These are phyloP conservation scores for Chymomyza amoena DNA, from an alignment of 2,888 invertebrate species.

Conservation along the genomic window DNA sequence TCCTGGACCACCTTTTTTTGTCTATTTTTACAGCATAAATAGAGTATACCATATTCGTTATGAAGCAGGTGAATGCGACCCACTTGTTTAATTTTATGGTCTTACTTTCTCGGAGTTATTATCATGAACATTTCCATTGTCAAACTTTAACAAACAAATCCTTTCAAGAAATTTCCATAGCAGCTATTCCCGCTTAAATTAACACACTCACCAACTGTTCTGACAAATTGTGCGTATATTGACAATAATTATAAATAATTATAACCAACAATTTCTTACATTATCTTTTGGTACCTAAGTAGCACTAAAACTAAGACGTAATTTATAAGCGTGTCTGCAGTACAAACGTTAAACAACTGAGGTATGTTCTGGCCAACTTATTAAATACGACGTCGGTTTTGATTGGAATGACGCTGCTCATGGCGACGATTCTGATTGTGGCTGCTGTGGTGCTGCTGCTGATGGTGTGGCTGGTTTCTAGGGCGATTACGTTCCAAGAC, in stretches of 20 bases:
- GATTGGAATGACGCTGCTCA: neutral
- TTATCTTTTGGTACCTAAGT: neutral
- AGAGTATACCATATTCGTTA: too few relatives aligned
- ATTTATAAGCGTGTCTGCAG: neutral
- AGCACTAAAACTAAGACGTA: neutral
- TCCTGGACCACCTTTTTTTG: too few relatives aligned
- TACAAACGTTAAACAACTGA: neutral
- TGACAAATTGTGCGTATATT: neutral
- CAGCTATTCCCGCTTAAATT: too few relatives aligned
- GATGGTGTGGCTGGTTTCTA: conserved; percentile 35
- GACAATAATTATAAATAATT: neutral
- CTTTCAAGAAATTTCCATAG: too few relatives aligned
- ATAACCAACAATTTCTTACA: neutral
- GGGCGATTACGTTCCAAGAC: conserved; percentile 47
- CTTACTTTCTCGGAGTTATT: too few relatives aligned
- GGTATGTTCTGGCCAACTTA: neutral
- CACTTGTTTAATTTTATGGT: too few relatives aligned
- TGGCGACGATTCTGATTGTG: neutral
- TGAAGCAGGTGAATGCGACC: too few relatives aligned
- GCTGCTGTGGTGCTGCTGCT: neutral
- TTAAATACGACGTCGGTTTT: neutral
- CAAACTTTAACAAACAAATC: too few relatives aligned
- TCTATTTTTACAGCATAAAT: too few relatives aligned
- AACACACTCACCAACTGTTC: too few relatives aligned
- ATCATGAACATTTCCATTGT: too few relatives aligned